Percentiles rank a stretch among this genome's conserved stretches.
These are phyloP conservation scores for Stenurella melanura DNA, from an alignment of 2,888 invertebrate genomes.

Conservation along the genomic window DNA sequence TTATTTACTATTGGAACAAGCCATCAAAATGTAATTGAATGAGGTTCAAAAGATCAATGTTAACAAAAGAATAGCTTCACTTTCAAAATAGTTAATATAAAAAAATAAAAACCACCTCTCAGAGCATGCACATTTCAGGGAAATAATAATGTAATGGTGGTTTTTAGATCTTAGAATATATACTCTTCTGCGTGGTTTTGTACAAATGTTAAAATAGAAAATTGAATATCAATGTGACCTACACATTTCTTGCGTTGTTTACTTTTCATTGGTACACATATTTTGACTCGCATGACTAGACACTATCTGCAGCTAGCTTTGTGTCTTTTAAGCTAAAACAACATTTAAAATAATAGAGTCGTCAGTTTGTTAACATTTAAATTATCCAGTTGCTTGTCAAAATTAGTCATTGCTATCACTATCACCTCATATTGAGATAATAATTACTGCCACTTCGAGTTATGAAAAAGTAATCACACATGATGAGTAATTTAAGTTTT, in stretches of 20 bases:
- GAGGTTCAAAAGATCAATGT: neutral
- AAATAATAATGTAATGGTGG: no score
- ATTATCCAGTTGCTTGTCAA: slow-evolving; percentile 9
- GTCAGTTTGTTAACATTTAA: slow-evolving; percentile 18
- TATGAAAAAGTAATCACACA: neutral
- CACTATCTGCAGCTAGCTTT: neutral
- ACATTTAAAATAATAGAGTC: slow-evolving; percentile 5
- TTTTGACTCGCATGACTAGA: neutral
- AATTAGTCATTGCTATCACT: neutral
- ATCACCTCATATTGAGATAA: neutral
- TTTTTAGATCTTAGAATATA: no score
- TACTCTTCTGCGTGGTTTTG: no score
- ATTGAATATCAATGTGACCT: no score
- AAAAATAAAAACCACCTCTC: no score
- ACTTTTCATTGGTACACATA: neutral
- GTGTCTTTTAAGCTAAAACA: neutral
- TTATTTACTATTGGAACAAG: no score
- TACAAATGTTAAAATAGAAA: no score
- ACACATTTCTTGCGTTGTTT: no score
- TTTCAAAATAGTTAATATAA: no score
- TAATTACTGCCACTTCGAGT: slow-evolving; percentile 7
- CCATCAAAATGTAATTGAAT: neutral
- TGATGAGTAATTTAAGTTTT: slow-evolving; percentile 15
- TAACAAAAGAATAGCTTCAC: no score
- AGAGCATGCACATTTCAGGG: no score